Evolutionary conservation across 2,888 invertebrate genomes (phyloP), one percentile per base, ranked within the genome.

Genomic region (Ischnura elegans): DNA sequence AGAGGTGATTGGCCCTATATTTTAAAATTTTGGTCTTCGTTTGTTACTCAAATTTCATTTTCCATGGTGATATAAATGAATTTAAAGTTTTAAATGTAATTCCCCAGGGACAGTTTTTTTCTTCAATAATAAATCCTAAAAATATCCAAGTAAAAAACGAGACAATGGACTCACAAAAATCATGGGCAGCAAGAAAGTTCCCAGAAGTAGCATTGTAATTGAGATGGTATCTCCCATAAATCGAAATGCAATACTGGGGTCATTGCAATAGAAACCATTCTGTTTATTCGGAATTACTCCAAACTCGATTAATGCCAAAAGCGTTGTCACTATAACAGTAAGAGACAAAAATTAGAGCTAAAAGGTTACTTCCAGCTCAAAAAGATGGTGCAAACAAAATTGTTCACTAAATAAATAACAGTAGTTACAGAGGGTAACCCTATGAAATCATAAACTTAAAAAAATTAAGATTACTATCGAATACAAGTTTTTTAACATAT

Each of bases 211-310:
- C 94, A 96, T 95, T 0, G 96, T 95, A 94, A 97, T 96, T 93
- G 97, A 96, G 94, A 98, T 96, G 4, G 98, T 97, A 95, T 98
- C 98, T 0, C 98, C 98, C 0, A 95, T 96, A 95, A 97, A 97
- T 94, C 97, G 97, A 95, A 97, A 97, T 0, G 97, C 97, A 95
- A 98, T 97, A 94, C 97, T 96, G 10, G 97, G 97, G 95, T 98
- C 98, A 95, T 97, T 97, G 96, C 98, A 98, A 95, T 96, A 97
- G 96, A 97, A 98, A 16, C 98, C 98, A 93, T 97, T 96, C 94
- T 96, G 93, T 21, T 47, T 93, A 51, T 93, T 93, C n/a, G 94
- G 97, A 51, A 98, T 95, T 43, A 97, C 96, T 0, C 97, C 97
- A 61, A 97, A 97, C 95, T 98, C 98, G 85, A 97, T 96, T 36